Percentiles rank a stretch among this genome's conserved stretches.
Conservation (phyloP, 1,140 invertebrate genomes). For the Lepidotrigona ventralis region DNA sequence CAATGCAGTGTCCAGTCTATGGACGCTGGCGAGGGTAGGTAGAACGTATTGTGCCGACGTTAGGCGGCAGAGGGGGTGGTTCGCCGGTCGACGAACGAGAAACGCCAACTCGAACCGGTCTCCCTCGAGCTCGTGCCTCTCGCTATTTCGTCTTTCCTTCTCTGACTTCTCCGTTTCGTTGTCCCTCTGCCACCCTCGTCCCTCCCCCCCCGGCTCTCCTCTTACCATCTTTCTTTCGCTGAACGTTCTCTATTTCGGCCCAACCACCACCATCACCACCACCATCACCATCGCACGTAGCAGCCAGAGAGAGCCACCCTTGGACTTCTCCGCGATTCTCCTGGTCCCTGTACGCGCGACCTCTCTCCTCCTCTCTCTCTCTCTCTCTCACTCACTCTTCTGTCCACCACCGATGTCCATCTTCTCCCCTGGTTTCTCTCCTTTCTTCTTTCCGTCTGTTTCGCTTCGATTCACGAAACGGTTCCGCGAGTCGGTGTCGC, state of each 20-base stretch:
- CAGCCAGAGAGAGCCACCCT: background rate
- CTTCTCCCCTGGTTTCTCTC: constrained; percentile 39
- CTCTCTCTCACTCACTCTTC: constrained; percentile 4
- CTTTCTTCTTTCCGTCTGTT: constrained; percentile 55
- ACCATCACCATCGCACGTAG: background rate
- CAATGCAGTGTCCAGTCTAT: constrained; percentile 79
- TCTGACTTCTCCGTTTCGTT: constrained; percentile 4
- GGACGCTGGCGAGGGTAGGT: constrained; percentile 73
- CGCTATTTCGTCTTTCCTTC: constrained; percentile 66
- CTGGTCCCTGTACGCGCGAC: constrained; percentile 41
- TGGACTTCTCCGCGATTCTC: constrained; percentile 51
- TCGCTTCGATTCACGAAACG: constrained; percentile 64
- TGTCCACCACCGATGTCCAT: constrained; percentile 34
- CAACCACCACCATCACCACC: constrained; percentile 25
- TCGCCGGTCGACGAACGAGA: constrained; percentile 55
- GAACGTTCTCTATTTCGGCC: constrained; percentile 52
- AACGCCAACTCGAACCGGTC: constrained; percentile 73
- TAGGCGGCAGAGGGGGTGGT: constrained; percentile 56
- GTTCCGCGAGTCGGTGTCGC: constrained; percentile 65
- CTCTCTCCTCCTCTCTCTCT: constrained; percentile 13
- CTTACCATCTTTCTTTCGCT: constrained; percentile 35
- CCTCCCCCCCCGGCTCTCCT: background rate
- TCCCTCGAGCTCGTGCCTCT: constrained; percentile 48
- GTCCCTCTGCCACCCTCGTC: background rate
- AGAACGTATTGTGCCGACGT: constrained; percentile 74